Evolutionary conservation across 2,113 vertebrate species (phyloP), one percentile per base, ranked within the genome.

Genomic region (Chionodraco myersi): DNA sequence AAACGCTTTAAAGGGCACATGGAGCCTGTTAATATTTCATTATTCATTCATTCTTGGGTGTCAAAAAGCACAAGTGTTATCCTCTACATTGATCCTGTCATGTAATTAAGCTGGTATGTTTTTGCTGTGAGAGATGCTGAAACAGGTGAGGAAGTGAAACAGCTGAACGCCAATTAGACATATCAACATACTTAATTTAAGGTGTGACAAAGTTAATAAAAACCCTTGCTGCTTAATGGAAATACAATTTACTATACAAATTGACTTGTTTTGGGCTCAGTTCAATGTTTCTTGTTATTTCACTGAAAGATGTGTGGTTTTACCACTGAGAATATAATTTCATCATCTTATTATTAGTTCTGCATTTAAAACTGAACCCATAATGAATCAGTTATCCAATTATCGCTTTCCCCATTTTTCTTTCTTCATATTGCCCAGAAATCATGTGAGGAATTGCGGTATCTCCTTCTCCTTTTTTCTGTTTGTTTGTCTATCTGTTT

Each of bases 21-120:
- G 88, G 82, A 87, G 69, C n/a, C 58, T 53, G 51, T 91, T 89
- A 87, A 88, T 88, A 77, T 87, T 91, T 87, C 84, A 92, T 88
- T 84, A 88, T 82, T 90, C 79, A 78, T 79, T 75, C 70, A 77
- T 63, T 72, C 65, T 21, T 69, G 10, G 23, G 60, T 9, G 74
- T 85, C 71, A 80, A 54, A 64, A 66, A 60, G 36, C 61, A 60
- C 74, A 57, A 86, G 49, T 71, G 80, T 30, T 60, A 48, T 81
- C 26, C 64, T 11, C 48, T 62, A 1, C 36, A 76, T 48, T 71
- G 62, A 87, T 78, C 74, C 69, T 45, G 14, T 67, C 75, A 26
- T 88, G 86, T 89, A 86, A 82, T 90, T 51, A 58, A 68, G 60
- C 57, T 79, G 72, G 65, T 67, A 48, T 6, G 10, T 44, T 52